phyloP scores from a whole-genome alignment of 2,888 invertebrate genomes.

The Margaritifera margaritifera region DNA sequence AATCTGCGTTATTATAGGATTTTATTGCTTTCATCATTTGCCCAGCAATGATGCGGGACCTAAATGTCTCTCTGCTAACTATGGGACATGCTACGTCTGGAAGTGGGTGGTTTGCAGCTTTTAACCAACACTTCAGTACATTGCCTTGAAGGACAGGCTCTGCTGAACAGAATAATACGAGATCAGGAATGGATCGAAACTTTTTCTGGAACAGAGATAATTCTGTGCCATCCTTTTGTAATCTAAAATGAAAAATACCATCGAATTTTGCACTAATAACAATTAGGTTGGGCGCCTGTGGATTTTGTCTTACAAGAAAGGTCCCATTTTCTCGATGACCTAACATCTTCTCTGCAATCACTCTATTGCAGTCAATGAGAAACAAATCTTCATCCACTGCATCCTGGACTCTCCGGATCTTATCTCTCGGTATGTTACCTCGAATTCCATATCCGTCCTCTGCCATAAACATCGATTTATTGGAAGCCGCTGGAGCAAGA shows the following conservation, averaged over 20 bases:
- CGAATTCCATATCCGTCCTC: conserved; percentile 21
- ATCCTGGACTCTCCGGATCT: conserved; percentile 17
- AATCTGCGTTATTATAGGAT: conserved; percentile 11
- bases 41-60: conserved; percentile 18
- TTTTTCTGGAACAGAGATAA: conserved; percentile 20
- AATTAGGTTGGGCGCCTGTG: conserved; percentile 18
- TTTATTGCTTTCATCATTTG: conserved; percentile 22
- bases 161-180: conserved; percentile 29
- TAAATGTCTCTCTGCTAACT: background rate
- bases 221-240: conserved; percentile 20
- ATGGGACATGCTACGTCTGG: no score
- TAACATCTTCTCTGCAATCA: conserved; percentile 26
- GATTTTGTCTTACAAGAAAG: conserved; percentile 26
- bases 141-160: conserved; percentile 22
- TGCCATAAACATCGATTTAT: conserved; percentile 13
- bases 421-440: conserved; percentile 18
- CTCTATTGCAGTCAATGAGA: conserved; percentile 26
- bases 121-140: conserved; percentile 24
- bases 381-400: conserved; percentile 31
- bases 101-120: background rate
- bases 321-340: conserved; percentile 17
- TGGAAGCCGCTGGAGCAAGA: conserved; percentile 1
- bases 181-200: conserved; percentile 28
- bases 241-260: conserved; percentile 29
- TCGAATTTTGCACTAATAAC: conserved; percentile 34